Base-by-base conservation (phyloP, 2,797 vertebrate genomes). In the Selene dorsalis region DNA sequence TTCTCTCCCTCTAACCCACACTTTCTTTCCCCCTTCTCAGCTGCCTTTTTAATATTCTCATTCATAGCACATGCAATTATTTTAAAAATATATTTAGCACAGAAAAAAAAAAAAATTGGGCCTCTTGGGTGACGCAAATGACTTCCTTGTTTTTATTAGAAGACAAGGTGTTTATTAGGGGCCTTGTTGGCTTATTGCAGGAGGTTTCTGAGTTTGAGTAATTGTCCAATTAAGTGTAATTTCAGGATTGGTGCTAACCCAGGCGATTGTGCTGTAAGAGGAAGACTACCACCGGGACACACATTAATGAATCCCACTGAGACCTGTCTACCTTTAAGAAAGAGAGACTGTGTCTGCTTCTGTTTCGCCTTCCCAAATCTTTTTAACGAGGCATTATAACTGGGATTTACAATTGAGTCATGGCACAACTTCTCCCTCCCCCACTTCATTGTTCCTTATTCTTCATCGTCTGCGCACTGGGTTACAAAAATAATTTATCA, bases 151-250 rank as follows among this genome's bases (percentile, higher is more conserved):
- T 98, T 97, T 97, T 97, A 97, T 96, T 96, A 97, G 95, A 95
- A 97, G 96, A 98, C 97, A 97, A 97, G 96, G 96, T 98, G 97
- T 97, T 98, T 99, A 98, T 98, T 98, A 97, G 97, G 96, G 95
- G 95, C 95, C 96, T 95, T 95, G 96, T 97, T 97, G 96, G 94
- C 97, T 97, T 98, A 96, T 95, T 95, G 95, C 94, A 95, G 95
- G 95, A 96, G 94, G 96, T 97, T 98, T 98, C 97, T 96, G 96
- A 96, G 96, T 97, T 98, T 99, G 98, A 99, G 97, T 99, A 99
- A 99, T 99, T 97, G 97, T 98, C 98, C 97, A 99, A 99, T 99
- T 99, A 98, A 97, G 96, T 97, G 96, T 98, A 99, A 99, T 99
- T 99, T 98, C 96, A 95, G 96, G 96, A 96, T 96, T 92, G 95